Percentiles rank a stretch among this genome's conserved stretches.
Conservation (phyloP, 2,113 vertebrate species). For the Microcebus tavaratra region DNA sequence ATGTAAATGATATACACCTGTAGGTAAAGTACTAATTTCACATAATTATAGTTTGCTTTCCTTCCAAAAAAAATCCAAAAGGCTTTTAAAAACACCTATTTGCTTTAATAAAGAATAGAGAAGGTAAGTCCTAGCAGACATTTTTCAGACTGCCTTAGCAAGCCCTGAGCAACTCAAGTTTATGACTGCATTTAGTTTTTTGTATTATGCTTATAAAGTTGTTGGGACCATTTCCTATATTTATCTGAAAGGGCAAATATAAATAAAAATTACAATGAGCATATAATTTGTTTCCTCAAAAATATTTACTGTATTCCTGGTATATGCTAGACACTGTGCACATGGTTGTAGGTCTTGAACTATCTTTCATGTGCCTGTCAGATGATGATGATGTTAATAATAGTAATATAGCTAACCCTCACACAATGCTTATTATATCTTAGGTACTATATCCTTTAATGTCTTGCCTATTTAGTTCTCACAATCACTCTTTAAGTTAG, state of each 20-base stretch:
- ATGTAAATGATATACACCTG: neutral
- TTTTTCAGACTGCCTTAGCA: neutral
- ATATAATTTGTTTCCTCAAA: neutral
- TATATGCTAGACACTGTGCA: neutral
- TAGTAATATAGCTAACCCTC: neutral
- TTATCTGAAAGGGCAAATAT: slow-evolving; percentile 16
- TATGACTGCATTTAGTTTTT: neutral
- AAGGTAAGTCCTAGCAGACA: neutral
- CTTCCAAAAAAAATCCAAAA: neutral
- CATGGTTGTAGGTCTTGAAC: neutral
- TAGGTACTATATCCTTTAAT: neutral
- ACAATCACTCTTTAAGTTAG: neutral
- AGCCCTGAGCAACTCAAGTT: neutral
- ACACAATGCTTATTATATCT: neutral
- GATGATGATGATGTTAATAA: neutral
- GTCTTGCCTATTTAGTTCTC: neutral
- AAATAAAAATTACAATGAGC: neutral
- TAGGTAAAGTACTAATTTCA: slow-evolving; percentile 16
- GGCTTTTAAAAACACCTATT: neutral
- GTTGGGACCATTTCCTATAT: neutral
- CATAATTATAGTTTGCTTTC: neutral
- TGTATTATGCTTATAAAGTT: neutral
- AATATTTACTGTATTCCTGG: neutral
- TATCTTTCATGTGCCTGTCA: neutral
- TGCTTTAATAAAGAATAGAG: slow-evolving; percentile 4